These are phyloP conservation scores for Oeneis ivallda DNA, from an alignment of 2,888 invertebrate species.

Conservation along the genomic window DNA sequence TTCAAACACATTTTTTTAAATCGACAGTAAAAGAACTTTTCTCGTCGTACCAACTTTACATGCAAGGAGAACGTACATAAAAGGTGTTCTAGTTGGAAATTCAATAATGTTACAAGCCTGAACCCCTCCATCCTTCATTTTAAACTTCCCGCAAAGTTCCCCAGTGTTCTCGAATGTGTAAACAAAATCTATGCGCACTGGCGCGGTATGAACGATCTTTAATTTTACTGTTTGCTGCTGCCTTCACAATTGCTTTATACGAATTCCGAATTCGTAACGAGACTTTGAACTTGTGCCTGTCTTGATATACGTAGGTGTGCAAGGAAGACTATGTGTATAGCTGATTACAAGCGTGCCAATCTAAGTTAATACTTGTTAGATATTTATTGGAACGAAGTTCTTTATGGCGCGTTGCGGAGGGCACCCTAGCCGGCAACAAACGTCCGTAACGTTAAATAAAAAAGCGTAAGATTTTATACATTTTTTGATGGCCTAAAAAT, in stretches of 20 bases:
- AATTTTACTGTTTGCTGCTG: slow-evolving; percentile 20
- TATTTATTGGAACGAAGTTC: too few species aligned
- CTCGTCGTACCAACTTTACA: slow-evolving; percentile 14
- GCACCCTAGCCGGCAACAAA: too few species aligned
- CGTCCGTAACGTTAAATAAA: too few species aligned
- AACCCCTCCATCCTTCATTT: slow-evolving; percentile 41
- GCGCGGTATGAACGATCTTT: slow-evolving; percentile 27
- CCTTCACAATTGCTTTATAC: slow-evolving; percentile 19
- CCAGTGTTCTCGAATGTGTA: slow-evolving; percentile 37
- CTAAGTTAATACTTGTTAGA: too few species aligned
- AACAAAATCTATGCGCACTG: slow-evolving; percentile 38
- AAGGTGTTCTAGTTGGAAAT: slow-evolving; percentile 26
- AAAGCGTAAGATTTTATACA: too few species aligned
- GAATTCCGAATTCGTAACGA: slow-evolving; percentile 16
- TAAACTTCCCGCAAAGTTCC: slow-evolving; percentile 42
- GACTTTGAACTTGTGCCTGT: neutral
- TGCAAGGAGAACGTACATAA: slow-evolving; percentile 19
- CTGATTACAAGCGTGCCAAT: neutral
- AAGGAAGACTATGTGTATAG: neutral
- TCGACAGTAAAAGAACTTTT: slow-evolving; percentile 6
- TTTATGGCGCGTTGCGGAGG: too few species aligned
- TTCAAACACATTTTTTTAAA: neutral
- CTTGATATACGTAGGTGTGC: too few species aligned
- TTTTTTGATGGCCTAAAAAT: too few species aligned
- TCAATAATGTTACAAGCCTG: slow-evolving; percentile 26